Evolutionary conservation across 2,113 vertebrate species (phyloP), one percentile per base, ranked within the genome.

Genomic region (Sphaerodactylus townsendi): DNA sequence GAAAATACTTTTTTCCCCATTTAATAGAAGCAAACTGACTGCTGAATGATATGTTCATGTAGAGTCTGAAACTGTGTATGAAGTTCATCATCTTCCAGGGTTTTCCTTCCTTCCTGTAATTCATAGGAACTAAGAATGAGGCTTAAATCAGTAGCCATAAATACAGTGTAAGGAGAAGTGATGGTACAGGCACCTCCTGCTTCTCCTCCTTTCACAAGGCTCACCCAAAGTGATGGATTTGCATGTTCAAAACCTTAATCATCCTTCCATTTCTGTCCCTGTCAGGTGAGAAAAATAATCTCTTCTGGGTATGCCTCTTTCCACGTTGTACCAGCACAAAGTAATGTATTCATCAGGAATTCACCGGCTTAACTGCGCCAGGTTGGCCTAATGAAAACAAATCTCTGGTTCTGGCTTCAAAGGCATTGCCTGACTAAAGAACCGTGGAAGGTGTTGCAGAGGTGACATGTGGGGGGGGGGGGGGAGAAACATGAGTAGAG

Each of bases 331-430:
- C n/a, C 28, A 71, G 46, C 9, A 37, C 10, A 48, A 48, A 25
- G 10, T 46, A 71, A 62, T 17, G 7, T 46, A 62, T 59, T 48
- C 11, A 37, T 15, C 73, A 33, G 74, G 25, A 48, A 71, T 71
- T n/a, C 10, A 44, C 5, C 35, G 13, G 50, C 14, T 50, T 62
- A 23, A 17, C 83, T 84, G 28, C 21, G 21, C n/a, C 79, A 59
- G n/a, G 33, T 46, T 37, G 3, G 14, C 79, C 70, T 77, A 71
- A 77, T 39, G 79, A 77, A 82, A 86, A 82, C 53, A 33, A 62
- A 77, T 82, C 33, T 53, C 66, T 71, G n/a, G n/a, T n/a, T 37
- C 66, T 70, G 53, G 50, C 53, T 81, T 64, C 35, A 15, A 21
- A 33, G 7, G 30, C 48, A 48, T 72, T 13, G 25, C 25, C 66